Evolutionary conservation across 2,888 invertebrate species (phyloP), one percentile per base, ranked within the genome.

Genomic region (Athripsodes cinereus): DNA sequence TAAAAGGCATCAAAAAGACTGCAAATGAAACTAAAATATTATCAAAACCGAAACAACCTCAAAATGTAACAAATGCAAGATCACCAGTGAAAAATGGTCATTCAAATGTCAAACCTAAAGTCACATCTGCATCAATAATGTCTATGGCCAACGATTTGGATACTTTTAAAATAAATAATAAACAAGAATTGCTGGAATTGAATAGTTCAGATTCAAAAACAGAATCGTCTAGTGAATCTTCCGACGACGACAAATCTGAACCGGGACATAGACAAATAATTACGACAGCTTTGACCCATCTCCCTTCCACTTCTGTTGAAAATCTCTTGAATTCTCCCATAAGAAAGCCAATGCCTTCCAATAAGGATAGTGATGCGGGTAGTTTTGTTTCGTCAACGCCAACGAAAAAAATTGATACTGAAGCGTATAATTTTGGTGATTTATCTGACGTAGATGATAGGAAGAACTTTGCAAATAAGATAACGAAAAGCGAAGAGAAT

Each of bases 251-350:
- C 46, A n/a, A n/a, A n/a, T 40, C 34, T 22, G 22, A 26, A 16
- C 54, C 57, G 11, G 47, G 57, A 31, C 52, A 10, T 22, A 65
- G 62, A 60, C 67, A 67, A 61, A 71, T 64, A 66, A 70, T 49
- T 67, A 70, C 64, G 66, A 56, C 68, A 22, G 64, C 64, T 53
- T 62, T 62, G 8, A 22, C 65, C 16, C 40, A 40, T 67, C 68
- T 35, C 62, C 52, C 67, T 20, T 66, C 72, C 3, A 74, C 72
- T 62, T 71, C 72, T 13, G 68, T 72, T 55, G 73, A 76, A 31
- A 70, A 66, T 59, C 64, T 75, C 53, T 71, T 76, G 11, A 75
- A 72, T 60, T 75, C 78, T 34, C 76, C 76, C 22, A 71, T 71
- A 3, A 67, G 72, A 44, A 68, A 72, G 63, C 74, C 74, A 8